Evolutionary conservation across 2,797 vertebrate species (phyloP), one percentile per base, ranked within the genome.

Genomic region (Gymnothorax reevesii): DNA sequence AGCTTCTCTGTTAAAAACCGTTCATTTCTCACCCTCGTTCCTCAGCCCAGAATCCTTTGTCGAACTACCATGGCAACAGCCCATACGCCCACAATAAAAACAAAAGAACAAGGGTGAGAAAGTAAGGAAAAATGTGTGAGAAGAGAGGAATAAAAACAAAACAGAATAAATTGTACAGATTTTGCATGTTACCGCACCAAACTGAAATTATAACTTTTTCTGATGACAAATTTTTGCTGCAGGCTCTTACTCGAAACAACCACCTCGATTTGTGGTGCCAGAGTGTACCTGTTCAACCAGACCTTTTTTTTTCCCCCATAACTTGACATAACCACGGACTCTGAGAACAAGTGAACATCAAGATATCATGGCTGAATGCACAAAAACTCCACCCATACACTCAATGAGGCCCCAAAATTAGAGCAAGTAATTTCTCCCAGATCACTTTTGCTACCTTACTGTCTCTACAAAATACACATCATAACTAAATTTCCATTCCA

Each of bases 41-140:
- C 94, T 93, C 75, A 86, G 88, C 88, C 92, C 93, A 90, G 91
- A 93, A 93, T 92, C 90, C 93, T 95, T 95, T 96, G 94, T 95
- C 94, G 92, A 90, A 90, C 84, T 89, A 87, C 94, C 92, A 93
- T 94, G 93, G 95, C 92, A 94, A 95, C 94, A 82, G 92, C 88
- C 90, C 92, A 80, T 25, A 89, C 59, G 86, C 88, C 91, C 91
- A 87, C 25, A 54, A 85, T 22, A 42, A 42, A 42, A 88, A 89
- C 75, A 85, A 42, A 71, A 82, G 86, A 57, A 17, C 22, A 13
- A 86, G 22, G 49, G 77, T 5, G 12, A 55, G 13, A 83, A 57
- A 83, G 20, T 57, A 73, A 57, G 75, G n/a, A 55, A 64, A 33
- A 79, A 86, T 85, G 87, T 87, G 88, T 88, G 73, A 87, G 79